phyloP scores from a whole-genome alignment of 2,888 invertebrate genomes.

The Subacronicta megacephala region DNA sequence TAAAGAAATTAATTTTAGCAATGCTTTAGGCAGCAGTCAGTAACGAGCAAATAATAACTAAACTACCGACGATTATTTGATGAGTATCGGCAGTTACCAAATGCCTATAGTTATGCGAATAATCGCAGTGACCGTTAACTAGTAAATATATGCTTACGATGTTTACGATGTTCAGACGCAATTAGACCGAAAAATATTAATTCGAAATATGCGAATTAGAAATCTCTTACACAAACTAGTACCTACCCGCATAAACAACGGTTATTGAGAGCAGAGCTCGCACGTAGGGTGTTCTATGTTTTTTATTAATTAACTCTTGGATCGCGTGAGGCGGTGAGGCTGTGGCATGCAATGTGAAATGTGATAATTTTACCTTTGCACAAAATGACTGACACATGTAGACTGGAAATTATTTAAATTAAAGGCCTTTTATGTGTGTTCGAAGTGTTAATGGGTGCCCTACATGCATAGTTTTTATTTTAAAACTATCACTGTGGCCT shows the following conservation, averaged over 20 bases:
- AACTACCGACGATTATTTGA: conserved; percentile 50
- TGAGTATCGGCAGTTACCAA: conserved; percentile 46
- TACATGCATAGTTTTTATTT: conserved; percentile 10
- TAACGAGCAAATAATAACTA: conserved; percentile 64
- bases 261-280: conserved; percentile 35
- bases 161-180: conserved; percentile 45
- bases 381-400: conserved; percentile 46
- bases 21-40: conserved; percentile 51
- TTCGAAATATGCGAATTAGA: conserved; percentile 57
- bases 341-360: conserved; percentile 51
- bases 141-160: conserved; percentile 47
- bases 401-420: conserved; percentile 33
- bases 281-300: conserved; percentile 7
- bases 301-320: conserved; percentile 12
- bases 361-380: conserved; percentile 49
- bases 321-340: conserved; percentile 47
- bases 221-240: conserved; percentile 58
- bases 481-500: no score
- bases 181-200: conserved; percentile 62
- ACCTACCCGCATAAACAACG: conserved; percentile 60
- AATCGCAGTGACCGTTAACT: conserved; percentile 54
- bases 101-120: conserved; percentile 48
- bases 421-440: conserved; percentile 10
- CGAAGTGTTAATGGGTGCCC: conserved; percentile 30
- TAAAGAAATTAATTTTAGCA: conserved; percentile 13